Evolutionary conservation across 1,140 invertebrate species (phyloP).

Genomic region (Bursaphelenchus mucronatus): DNA sequence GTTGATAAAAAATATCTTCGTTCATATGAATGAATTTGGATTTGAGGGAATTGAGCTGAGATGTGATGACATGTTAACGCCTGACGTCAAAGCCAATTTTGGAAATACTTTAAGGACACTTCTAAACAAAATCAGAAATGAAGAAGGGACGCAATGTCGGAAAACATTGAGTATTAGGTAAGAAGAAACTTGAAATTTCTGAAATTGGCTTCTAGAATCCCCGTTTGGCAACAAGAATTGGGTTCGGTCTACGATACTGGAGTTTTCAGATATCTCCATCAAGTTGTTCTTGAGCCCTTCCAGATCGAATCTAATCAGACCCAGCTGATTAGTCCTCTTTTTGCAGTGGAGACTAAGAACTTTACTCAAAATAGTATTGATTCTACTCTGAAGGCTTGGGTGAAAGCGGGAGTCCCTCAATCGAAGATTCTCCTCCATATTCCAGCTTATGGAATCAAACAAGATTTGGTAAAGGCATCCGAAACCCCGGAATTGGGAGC

Average conservation of each 20-base stretch:
- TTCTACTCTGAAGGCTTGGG: constrained; percentile 20
- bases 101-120: not conserved
- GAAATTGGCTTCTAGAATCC: constrained; percentile 16
- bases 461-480: constrained; percentile 5
- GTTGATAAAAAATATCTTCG: not conserved
- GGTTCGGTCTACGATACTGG: constrained; percentile 21
- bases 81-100: not conserved
- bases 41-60: constrained; percentile 21
- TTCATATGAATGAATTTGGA: not conserved
- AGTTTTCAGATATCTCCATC: constrained; percentile 17
- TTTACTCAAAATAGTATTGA: constrained; percentile 12
- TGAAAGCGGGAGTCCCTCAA: constrained; percentile 13
- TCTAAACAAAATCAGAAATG: not conserved
- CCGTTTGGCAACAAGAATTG: constrained; percentile 25
- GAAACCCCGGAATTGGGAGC: too few relatives aligned
- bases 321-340: constrained; percentile 14
- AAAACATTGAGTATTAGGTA: constrained; percentile 20
- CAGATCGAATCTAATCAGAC: constrained; percentile 4
- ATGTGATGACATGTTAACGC: constrained; percentile 12
- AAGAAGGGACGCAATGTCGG: not conserved
- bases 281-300: constrained; percentile 26
- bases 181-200: not conserved
- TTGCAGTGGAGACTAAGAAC: constrained; percentile 2
- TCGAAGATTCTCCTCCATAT: constrained; percentile 23
- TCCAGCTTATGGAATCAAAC: constrained; percentile 26